phyloP scores from a whole-genome alignment of 2,888 invertebrate genomes.

The Drosophila mimica region DNA sequence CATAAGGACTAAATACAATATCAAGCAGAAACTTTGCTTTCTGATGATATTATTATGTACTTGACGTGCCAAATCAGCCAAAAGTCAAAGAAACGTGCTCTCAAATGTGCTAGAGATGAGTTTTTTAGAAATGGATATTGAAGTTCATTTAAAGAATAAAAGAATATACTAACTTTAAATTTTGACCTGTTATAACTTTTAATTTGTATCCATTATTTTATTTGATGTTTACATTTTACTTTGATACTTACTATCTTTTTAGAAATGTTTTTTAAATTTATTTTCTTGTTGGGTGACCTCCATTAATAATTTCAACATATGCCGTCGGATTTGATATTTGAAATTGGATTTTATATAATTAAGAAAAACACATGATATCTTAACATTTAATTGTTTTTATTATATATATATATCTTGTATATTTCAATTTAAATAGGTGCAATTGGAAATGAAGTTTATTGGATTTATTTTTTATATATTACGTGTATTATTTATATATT shows the following conservation, averaged over 20 bases:
- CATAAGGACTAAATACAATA: slow-evolving; percentile 40
- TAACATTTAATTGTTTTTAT: too few relatives aligned
- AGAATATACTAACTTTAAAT: not conserved
- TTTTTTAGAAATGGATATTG: not conserved
- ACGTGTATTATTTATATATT: not conserved
- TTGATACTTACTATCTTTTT: too few relatives aligned
- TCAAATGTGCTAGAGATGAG: not conserved
- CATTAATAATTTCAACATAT: too few relatives aligned
- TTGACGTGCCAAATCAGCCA: slow-evolving; percentile 50
- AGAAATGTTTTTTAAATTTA: too few relatives aligned
- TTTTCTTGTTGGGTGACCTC: too few relatives aligned
- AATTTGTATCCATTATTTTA: not conserved
- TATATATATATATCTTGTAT: too few relatives aligned
- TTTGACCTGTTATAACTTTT: not conserved
- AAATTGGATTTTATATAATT: too few relatives aligned
- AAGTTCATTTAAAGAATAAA: not conserved
- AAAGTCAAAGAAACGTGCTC: slow-evolving; percentile 34
- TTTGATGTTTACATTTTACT: too few relatives aligned
- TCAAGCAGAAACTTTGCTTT: slow-evolving; percentile 33
- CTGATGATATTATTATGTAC: slow-evolving; percentile 63
- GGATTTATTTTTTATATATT: not conserved
- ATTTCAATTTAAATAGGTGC: too few relatives aligned
- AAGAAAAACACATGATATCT: too few relatives aligned
- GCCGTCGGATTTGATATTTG: too few relatives aligned
- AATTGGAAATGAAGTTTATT: too few relatives aligned